Percentiles rank a stretch among this genome's conserved stretches.
Conservation (phyloP, 2,888 invertebrate species). For the Blastobasis adustella region DNA sequence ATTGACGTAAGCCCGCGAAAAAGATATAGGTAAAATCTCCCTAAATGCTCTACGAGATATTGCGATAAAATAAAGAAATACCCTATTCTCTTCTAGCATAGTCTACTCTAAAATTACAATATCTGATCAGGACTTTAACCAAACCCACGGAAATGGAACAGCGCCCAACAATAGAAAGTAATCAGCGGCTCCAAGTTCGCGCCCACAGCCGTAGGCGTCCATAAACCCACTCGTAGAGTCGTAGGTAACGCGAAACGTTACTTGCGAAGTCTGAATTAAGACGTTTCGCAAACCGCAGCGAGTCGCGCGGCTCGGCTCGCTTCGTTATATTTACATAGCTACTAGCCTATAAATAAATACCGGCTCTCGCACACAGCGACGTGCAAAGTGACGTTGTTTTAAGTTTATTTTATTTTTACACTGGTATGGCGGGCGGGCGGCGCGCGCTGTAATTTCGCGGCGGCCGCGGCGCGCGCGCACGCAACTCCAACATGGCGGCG, state of each 20-base stretch:
- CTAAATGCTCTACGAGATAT: too few species aligned
- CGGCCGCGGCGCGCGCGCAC: constrained; percentile 70
- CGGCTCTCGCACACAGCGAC: constrained; percentile 67
- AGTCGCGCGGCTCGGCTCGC: constrained; percentile 49
- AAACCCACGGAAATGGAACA: too few species aligned
- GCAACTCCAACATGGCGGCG: constrained; percentile 68
- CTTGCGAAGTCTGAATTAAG: constrained; percentile 51
- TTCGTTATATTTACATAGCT: constrained; percentile 70
- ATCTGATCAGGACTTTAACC: too few species aligned
- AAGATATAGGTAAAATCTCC: too few species aligned
- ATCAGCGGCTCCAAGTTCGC: too few species aligned
- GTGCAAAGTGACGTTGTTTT: constrained; percentile 71
- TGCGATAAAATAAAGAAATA: too few species aligned
- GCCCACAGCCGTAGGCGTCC: too few species aligned
- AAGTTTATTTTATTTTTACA: constrained; percentile 75
- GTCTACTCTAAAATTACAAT: too few species aligned
- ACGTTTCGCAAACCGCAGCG: constrained; percentile 68
- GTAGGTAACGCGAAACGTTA: constrained; percentile 28
- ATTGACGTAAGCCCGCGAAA: too few species aligned
- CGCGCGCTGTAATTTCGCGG: constrained; percentile 71
- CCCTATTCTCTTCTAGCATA: too few species aligned
- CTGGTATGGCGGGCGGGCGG: constrained; percentile 53
- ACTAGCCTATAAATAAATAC: constrained; percentile 74
- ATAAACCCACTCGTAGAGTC: too few species aligned
- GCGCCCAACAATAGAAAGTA: too few species aligned